Evolutionary conservation across 2,888 invertebrate species (phyloP), one percentile per base, ranked within the genome.

Genomic region (Melitaea athalia): DNA sequence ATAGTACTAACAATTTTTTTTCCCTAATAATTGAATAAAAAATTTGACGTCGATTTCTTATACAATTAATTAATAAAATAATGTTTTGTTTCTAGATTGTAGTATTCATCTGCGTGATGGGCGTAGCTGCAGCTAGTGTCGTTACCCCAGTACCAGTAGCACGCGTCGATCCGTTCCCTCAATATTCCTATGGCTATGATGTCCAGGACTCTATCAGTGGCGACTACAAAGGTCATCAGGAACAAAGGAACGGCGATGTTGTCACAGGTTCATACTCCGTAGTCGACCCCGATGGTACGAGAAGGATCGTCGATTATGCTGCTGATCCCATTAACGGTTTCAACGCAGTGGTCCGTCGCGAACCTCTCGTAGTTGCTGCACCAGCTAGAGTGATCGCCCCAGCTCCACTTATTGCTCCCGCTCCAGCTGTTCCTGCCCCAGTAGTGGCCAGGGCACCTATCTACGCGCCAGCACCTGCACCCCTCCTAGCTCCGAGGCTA

Each of bases 131-230:
- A 73, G 88, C 90, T 52, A 87, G 91, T 76, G 78, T 91, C 50
- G 73, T 89, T 52, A 89, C 85, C 0, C 88, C 92, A 15, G 85
- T 85, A 0, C 87, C 92, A 0, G 70, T 79, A 11, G 86, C 88
- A 0, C 84, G 86, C n/a, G 75, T 85, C 1, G 92, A 92, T 76
- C 89, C 91, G 10, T 66, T 87, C 0, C 94, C 94, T 0, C 94
- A 94, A 76, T 94, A 94, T 83, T 92, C 93, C 6, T 94, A 88
- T 82, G 93, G 93, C 5, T 94, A 94, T 77, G 93, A 94, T 76
- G 93, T 94, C 1, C 93, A 94, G 74, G 94, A 94, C 76, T 82
- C 92, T 4, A 86, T 94, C 67, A 94, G 94, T 38, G 94, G 94
- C 31, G 94, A 94, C 85, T 92, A 90, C 83, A 94, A 94, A 75